Percentiles rank a stretch among this genome's conserved stretches.
phyloP scores from a whole-genome alignment of 2,797 vertebrate species.

The Enteromius trimaculatus region DNA sequence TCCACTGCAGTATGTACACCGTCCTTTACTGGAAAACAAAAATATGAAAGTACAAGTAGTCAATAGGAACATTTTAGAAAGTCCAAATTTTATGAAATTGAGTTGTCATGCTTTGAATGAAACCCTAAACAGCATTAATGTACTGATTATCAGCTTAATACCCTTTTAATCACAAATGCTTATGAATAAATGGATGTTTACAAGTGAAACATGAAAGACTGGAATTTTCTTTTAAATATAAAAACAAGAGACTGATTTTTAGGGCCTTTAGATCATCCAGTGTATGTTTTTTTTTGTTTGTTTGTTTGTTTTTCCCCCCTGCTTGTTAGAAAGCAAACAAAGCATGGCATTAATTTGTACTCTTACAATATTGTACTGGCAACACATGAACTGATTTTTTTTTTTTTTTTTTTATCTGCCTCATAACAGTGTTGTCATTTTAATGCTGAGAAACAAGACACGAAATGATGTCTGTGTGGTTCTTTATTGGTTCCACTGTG shows the following conservation, averaged over 20 bases:
- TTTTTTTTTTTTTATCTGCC: slow-evolving; percentile 57
- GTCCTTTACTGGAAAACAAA: slow-evolving; percentile 24
- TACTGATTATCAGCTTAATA: slow-evolving; percentile 50
- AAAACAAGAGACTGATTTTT: slow-evolving; percentile 69
- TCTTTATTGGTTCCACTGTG: slow-evolving; percentile 63
- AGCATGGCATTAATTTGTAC: slow-evolving; percentile 68
- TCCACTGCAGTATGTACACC: slow-evolving; percentile 22
- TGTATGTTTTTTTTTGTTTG: background rate
- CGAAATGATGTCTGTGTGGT: slow-evolving; percentile 63
- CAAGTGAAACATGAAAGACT: slow-evolving; percentile 70
- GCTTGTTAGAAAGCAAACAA: slow-evolving; percentile 44
- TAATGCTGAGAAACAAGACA: slow-evolving; percentile 66
- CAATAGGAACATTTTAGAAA: background rate
- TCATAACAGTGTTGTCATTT: slow-evolving; percentile 80
- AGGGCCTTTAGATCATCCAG: slow-evolving; percentile 8
- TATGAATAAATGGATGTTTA: slow-evolving; percentile 79
- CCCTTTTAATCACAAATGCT: slow-evolving; percentile 82
- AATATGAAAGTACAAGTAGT: slow-evolving; percentile 1
- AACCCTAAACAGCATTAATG: slow-evolving; percentile 17
- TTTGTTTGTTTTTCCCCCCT: background rate
- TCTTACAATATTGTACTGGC: slow-evolving; percentile 62
- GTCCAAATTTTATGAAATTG: slow-evolving; percentile 12
- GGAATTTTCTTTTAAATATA: slow-evolving; percentile 69
- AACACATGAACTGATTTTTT: slow-evolving; percentile 46
- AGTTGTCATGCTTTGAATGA: slow-evolving; percentile 32